Evolutionary conservation across 2,797 vertebrate genomes (phyloP), one percentile per base, ranked within the genome.

Genomic region (Erpetoichthys calabaricus): DNA sequence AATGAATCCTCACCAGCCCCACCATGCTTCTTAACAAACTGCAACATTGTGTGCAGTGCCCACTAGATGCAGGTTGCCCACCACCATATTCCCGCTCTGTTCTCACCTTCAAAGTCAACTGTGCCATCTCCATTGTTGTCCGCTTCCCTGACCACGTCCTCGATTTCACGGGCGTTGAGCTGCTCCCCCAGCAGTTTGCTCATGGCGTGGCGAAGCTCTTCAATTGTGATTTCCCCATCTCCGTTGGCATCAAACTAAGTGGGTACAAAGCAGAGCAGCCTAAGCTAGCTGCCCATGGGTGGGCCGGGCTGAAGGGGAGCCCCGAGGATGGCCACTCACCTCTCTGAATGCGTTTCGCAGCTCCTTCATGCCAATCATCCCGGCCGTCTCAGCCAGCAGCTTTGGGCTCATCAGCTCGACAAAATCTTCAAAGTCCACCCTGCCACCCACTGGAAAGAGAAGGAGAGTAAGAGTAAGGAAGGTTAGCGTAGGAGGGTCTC

Each of bases 361-460:
- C 57, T 80, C 78, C 56, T 75, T 76, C 57, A 79, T 64, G 1
- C 79, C 76, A 0, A 81, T 77, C 79, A 80, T 77, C 49, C 75
- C 77, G 0, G 76, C 73, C 0, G 76, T 81, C 58, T 81, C 79
- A 45, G 70, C 76, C 51, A 81, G 69, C 6, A 79, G 44, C 47
- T 79, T 81, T 4, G 79, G 79, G 1, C 73, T 64, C 79, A 81
- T 80, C 52, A 81, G 54, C 54, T 78, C 78, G 43, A 81, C 78
- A 50, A 80, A 81, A 59, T 80, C 74, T 0, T 80, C 75, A 8
- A 80, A 81, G 49, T 75, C 75, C 4, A 81, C 74, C 2, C 63
- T 67, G n/a, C 77, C 75, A 3, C 78, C 79, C 52, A 74, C 79
- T 81, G 63, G 44, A 59, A 55, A 42, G 5, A n/a, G 56, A 6